Conservation (phyloP, 1,140 invertebrate genomes). For the Wiebesia pumilae region DNA sequence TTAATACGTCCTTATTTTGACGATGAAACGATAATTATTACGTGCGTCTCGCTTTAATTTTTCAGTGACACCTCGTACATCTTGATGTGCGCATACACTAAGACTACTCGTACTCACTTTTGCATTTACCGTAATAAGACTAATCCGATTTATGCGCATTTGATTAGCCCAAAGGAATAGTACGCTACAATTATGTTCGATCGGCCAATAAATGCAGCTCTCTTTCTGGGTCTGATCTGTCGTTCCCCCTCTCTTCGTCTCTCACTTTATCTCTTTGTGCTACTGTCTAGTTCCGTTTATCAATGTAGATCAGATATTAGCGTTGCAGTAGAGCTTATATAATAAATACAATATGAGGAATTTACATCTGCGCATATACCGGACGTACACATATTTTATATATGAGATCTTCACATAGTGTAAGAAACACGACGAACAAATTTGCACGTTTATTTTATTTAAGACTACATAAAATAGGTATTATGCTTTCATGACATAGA, state of each 20-base stretch:
- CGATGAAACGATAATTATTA: not conserved
- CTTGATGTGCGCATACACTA: not conserved
- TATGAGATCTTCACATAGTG: not conserved
- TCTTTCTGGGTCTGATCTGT: constrained; percentile 29
- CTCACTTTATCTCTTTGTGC: not conserved
- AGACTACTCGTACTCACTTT: not conserved
- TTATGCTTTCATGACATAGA: not conserved
- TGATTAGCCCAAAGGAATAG: constrained; percentile 32
- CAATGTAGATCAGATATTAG: constrained; percentile 12
- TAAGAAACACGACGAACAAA: not conserved
- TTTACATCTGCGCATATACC: not conserved
- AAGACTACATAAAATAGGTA: not conserved
- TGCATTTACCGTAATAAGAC: constrained; percentile 9
- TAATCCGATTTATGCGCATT: constrained; percentile 51
- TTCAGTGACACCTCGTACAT: constrained; percentile 9
- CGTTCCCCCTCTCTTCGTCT: not conserved
- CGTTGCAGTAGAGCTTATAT: not conserved
- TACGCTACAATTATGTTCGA: constrained; percentile 35
- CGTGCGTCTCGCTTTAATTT: not conserved
- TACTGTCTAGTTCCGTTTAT: not conserved
- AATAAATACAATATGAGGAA: not conserved
- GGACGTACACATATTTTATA: not conserved
- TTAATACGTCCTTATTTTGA: constrained; percentile 21
- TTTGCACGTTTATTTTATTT: not conserved
- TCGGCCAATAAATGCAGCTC: constrained; percentile 28